Evolutionary conservation across 2,888 invertebrate genomes (phyloP).

Genomic region (Tipula vernalis): DNA sequence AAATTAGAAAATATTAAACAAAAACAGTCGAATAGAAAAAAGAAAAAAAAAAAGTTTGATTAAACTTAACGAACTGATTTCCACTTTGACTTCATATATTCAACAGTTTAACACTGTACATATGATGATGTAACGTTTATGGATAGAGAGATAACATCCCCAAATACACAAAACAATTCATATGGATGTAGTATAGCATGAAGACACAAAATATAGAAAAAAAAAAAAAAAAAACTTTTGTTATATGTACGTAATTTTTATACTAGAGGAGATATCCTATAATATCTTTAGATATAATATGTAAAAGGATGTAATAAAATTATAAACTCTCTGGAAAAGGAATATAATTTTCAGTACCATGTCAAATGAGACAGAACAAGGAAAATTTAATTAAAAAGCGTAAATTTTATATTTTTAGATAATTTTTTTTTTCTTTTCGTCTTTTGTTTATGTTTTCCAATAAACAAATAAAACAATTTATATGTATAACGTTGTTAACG

Average conservation of each 20-base stretch:
- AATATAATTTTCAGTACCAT: background rate
- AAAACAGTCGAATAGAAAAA: background rate
- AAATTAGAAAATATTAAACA: background rate
- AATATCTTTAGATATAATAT: background rate
- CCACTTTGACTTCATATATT: background rate
- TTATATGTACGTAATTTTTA: background rate
- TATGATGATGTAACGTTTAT: background rate
- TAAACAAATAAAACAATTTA: background rate
- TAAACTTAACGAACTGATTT: background rate
- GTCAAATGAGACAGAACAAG: conserved; percentile 4
- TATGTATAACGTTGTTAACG: background rate
- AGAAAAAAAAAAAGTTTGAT: background rate
- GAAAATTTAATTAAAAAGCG: conserved; percentile 4
- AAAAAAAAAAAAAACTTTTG: background rate
- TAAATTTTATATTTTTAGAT: background rate
- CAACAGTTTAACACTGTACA: background rate
- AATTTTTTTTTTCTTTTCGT: background rate
- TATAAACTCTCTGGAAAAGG: background rate
- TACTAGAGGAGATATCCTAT: background rate
- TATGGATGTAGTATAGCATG: background rate
- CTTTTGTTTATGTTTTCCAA: conserved; percentile 4
- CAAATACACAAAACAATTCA: background rate
- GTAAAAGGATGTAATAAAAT: background rate
- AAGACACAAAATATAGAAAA: background rate
- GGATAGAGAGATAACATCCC: background rate